Base-by-base conservation (phyloP, 2,888 invertebrate genomes). In the Caenorhabditis zanzibari region DNA sequence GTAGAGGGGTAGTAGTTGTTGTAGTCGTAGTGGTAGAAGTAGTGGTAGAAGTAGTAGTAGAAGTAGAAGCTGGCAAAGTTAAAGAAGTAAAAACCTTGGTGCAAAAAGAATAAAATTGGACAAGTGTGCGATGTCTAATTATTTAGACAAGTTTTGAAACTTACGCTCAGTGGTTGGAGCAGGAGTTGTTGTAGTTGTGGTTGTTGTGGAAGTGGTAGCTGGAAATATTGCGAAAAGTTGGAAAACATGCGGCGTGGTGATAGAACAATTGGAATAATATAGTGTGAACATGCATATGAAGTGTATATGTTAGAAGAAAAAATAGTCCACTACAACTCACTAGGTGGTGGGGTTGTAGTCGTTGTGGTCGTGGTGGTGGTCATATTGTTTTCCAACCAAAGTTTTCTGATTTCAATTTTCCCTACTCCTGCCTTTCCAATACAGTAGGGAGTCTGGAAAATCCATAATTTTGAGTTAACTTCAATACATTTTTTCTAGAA, bases 361-460 rank as follows among this genome's bases (percentile, higher is more conserved):
- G 77, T 87, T 7, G 87, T 85, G 1, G 84, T 83, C 0, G 88
- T 83, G 0, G 85, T 84, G 0, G 85, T 84, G 0, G 84, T 85
- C 38, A 71, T 74, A 24, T 85, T 84, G 7, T 64, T 75, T 14
- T 82, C 84, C 22, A 84, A 35, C 89, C 89, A 89, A 6, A 89
- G 81, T 59, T 89, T 89, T 5, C 89, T 73, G 24, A 89, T 84
- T 58, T 85, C 87, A 19, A 84, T 77, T 24, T 82, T 82, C 12
- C 81, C 83, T 5, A 61, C 80, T 7, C 81, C 86, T 16, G 85
- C 75, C 71, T 84, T 86, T 68, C 85, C 81, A 22, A 89, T 86
- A 71, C 89, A 89, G 72, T 89, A 89, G 2, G 89, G 88, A 0
- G 81, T 83, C 88, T 88, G 85, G 66, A 87, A 84, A 12, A 19